Evolutionary conservation across 2,113 vertebrate species (phyloP).

Genomic region (Muntiacus reevesi): DNA sequence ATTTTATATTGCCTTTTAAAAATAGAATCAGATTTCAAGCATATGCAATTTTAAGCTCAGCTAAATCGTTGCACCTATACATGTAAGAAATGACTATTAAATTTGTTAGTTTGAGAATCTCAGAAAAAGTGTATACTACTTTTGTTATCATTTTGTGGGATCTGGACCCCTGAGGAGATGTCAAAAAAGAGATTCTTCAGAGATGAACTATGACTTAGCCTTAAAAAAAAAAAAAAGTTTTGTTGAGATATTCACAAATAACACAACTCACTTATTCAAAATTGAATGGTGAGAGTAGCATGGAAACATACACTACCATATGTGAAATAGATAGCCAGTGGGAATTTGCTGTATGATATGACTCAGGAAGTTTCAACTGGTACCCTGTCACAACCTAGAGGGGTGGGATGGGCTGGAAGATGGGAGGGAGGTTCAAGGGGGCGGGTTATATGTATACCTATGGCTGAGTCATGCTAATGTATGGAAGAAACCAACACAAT

Average conservation of each 20-base stretch:
- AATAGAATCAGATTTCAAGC: not conserved
- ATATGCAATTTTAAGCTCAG: not conserved
- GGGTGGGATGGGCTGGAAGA: not conserved
- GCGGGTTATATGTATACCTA: not conserved
- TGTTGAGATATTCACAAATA: not conserved
- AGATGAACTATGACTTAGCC: not conserved
- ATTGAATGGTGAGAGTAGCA: not conserved
- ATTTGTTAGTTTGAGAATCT: not conserved
- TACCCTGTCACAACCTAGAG: not conserved
- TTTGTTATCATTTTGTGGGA: not conserved
- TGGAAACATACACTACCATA: not conserved
- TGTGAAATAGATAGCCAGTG: not conserved
- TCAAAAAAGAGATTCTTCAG: not conserved
- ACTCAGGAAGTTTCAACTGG: not conserved
- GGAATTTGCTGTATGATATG: not conserved
- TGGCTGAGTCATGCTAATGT: not conserved
- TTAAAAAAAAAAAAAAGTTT: not conserved
- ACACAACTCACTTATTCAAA: not conserved
- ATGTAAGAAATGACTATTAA: not conserved
- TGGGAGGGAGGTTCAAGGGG: not conserved
- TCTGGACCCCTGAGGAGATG: not conserved
- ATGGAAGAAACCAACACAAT: not conserved
- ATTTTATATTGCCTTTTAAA: not conserved
- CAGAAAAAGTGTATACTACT: not conserved
- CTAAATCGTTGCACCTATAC: not conserved